Evolutionary conservation across 2,888 invertebrate genomes (phyloP).

Genomic region (Clitarchus hookeri): DNA sequence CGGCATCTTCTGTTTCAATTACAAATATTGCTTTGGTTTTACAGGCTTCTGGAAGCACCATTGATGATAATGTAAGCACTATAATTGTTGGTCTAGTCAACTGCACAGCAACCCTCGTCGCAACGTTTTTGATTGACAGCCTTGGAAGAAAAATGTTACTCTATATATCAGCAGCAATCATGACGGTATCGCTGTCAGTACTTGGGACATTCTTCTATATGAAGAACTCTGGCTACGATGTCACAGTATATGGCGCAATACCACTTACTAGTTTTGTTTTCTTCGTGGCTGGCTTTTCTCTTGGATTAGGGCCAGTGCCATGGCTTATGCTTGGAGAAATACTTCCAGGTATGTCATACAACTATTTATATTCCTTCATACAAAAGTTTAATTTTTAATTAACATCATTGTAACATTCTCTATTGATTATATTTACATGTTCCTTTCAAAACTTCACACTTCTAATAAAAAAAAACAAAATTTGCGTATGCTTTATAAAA

Average conservation of each 20-base stretch:
- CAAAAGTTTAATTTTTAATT: too few species aligned
- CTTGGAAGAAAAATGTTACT: conserved; percentile 87
- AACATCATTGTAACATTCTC: too few species aligned
- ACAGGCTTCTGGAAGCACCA: conserved; percentile 74
- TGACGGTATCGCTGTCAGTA: conserved; percentile 72
- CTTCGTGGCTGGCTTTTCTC: conserved; percentile 84
- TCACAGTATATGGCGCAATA: conserved; percentile 70
- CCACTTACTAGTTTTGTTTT: conserved; percentile 80
- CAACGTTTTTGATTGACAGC: conserved; percentile 84
- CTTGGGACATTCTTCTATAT: conserved; percentile 81
- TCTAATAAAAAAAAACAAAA: too few species aligned
- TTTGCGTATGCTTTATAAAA: too few species aligned
- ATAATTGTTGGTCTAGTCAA: conserved; percentile 90
- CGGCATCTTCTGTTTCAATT: too few species aligned
- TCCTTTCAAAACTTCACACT: too few species aligned
- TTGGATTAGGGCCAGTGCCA: conserved; percentile 84
- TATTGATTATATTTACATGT: too few species aligned
- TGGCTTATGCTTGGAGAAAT: conserved; percentile 94
- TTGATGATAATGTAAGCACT: conserved; percentile 76
- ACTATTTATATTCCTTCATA: conserved; percentile 6
- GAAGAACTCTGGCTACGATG: conserved; percentile 59
- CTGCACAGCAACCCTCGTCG: conserved; percentile 84
- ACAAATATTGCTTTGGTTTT: not conserved
- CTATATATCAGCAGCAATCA: conserved; percentile 78
- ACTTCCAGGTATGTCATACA: conserved; percentile 71